These are phyloP conservation scores for Gymnodraco acuticeps DNA, from an alignment of 2,797 vertebrate species.

Conservation along the genomic window DNA sequence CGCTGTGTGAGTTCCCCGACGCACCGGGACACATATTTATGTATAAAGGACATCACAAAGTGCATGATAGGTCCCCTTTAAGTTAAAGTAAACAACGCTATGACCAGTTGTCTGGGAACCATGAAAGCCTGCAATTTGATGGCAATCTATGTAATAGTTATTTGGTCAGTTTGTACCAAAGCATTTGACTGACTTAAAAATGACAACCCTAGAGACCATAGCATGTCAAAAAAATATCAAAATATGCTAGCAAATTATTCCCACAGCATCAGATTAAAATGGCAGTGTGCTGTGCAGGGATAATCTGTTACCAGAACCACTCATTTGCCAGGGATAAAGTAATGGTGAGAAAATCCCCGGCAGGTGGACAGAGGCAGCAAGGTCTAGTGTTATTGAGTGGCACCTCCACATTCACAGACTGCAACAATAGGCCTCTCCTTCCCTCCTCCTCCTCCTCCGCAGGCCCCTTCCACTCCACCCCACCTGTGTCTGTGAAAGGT, in stretches of 20 bases:
- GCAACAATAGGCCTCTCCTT: slow-evolving; percentile 70
- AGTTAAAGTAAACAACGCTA: neutral
- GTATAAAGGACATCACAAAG: too few relatives aligned
- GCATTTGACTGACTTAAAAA: too few relatives aligned
- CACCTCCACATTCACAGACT: slow-evolving; percentile 71
- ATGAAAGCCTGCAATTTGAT: neutral
- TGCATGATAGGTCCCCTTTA: neutral
- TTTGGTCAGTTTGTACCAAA: too few relatives aligned
- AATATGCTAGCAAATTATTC: slow-evolving; percentile 23
- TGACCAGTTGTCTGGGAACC: neutral
- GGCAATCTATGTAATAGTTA: too few relatives aligned
- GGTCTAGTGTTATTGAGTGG: slow-evolving; percentile 69
- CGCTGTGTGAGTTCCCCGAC: too few relatives aligned
- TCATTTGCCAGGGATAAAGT: slow-evolving; percentile 47
- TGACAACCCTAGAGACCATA: neutral
- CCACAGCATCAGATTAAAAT: slow-evolving; percentile 34
- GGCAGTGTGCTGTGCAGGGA: slow-evolving; percentile 1
- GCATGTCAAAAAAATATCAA: neutral
- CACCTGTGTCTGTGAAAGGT: slow-evolving; percentile 84
- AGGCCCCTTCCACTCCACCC: slow-evolving; percentile 62
- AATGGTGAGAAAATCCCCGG: slow-evolving; percentile 65
- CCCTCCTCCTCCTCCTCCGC: slow-evolving; percentile 47
- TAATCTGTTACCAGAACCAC: slow-evolving; percentile 41
- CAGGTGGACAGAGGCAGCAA: slow-evolving; percentile 63
- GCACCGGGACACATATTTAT: too few relatives aligned